Evolutionary conservation across 2,797 vertebrate species (phyloP), one percentile per base, ranked within the genome.

Genomic region (Falco columbarius): DNA sequence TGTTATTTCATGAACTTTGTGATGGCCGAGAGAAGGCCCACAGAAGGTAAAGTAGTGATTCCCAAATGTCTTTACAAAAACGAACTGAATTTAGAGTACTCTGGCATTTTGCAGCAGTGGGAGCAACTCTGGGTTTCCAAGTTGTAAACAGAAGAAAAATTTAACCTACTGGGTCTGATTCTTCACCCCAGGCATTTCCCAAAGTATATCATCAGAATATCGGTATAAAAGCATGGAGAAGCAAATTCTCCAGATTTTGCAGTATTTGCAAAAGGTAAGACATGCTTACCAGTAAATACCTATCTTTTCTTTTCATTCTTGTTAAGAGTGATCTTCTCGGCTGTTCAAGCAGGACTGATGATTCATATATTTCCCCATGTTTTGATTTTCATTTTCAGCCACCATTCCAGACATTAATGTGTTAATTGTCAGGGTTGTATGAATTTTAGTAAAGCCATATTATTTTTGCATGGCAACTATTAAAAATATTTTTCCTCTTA

Each of bases 401-500:
- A 82, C 72, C 34, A 26, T 93, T 96, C 91, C 97, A 81, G 96
- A 80, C 93, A 96, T 94, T 93, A 98, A 97, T 93, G 97, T 97
- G 98, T 98, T 98, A 98, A 98, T 96, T 98, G 96, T 97, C 96
- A 97, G 85, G 95, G 96, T 96, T 98, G 88, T 97, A 95, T 98
- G 96, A 97, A 96, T 98, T 98, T 98, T 98, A 98, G 97, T 98
- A 96, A 98, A 98, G 90, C 95, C 94, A 94, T 97, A 98, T 98
- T 98, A 97, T 98, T 98, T 98, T 98, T 98, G 97, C 97, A 97
- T 98, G 96, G 96, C 97, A 98, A 98, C 97, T 98, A 98, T 98
- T 98, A 98, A 98, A 98, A 98, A 98, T 98, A 98, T 98, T 98
- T 98, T 98, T 94, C 77, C 87, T 97, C 95, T 98, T 98, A 98